A percentile compares a stretch with the other conserved stretches of the same genome.
These are phyloP conservation scores for Jaculus jaculus DNA, from an alignment of 2,113 vertebrate genomes.

Conservation along the genomic window DNA sequence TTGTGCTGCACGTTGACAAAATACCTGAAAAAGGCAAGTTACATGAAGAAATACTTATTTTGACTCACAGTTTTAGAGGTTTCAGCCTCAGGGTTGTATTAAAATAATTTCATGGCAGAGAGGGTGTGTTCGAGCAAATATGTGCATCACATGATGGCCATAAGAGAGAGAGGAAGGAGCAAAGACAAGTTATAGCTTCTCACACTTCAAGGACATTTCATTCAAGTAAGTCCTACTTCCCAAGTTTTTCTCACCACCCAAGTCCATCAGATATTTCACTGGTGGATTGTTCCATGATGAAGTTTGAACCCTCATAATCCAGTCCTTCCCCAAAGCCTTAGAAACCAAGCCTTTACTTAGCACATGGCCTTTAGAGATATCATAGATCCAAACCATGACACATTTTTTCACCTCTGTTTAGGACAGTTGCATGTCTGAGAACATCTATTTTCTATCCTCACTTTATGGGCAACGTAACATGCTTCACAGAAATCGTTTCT, in stretches of 20 bases:
- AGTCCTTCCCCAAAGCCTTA: not conserved
- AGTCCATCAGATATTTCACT: not conserved
- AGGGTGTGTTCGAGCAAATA: not conserved
- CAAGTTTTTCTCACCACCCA: not conserved
- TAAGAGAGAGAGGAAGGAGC: not conserved
- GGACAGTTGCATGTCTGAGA: not conserved
- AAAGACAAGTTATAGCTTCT: no score
- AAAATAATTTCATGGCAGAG: not conserved
- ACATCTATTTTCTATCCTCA: not conserved
- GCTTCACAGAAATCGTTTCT: conserved; percentile 1
- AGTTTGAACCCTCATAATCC: not conserved
- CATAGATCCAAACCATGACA: not conserved
- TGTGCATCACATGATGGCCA: not conserved
- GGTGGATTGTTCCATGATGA: not conserved
- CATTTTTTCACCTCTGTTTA: not conserved
- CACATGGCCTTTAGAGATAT: not conserved
- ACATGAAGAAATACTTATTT: not conserved
- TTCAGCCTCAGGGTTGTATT: not conserved
- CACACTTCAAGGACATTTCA: not conserved
- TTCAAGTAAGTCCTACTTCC: not conserved
- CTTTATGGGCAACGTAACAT: not conserved
- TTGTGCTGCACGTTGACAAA: not conserved
- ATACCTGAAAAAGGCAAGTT: not conserved
- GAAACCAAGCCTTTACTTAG: not conserved
- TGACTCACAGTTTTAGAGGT: not conserved